A percentile compares a stretch with the other conserved stretches of the same genome.
Conservation (phyloP, 2,888 invertebrate genomes). For the Drosophila kanekoi region DNA sequence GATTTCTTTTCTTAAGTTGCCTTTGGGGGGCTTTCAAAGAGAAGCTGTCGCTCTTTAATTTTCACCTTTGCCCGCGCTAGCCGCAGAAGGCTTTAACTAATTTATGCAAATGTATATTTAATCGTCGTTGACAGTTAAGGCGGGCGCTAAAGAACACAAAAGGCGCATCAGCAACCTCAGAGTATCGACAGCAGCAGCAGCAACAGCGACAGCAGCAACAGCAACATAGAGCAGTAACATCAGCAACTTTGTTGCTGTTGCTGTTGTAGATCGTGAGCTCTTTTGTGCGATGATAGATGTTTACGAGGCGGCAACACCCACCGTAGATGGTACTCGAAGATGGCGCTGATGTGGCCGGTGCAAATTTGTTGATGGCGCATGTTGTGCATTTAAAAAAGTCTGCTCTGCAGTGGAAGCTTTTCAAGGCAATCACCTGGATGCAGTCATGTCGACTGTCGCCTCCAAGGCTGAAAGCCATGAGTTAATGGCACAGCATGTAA, state of each 20-base stretch:
- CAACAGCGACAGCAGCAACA: conserved; percentile 23
- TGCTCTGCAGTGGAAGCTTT: neutral
- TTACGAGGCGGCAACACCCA: conserved; percentile 78
- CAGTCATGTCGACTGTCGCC: conserved; percentile 1
- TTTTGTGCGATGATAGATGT: conserved; percentile 78
- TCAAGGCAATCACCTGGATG: conserved; percentile 5
- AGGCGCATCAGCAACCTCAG: conserved; percentile 35
- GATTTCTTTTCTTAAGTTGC: conserved; percentile 61
- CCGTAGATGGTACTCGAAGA: conserved; percentile 64
- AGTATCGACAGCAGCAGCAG: conserved; percentile 18
- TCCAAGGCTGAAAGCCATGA: neutral
- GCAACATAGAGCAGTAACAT: conserved; percentile 37
- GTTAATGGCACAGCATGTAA: neutral
- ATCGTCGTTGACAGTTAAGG: conserved; percentile 82
- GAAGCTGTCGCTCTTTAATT: conserved; percentile 67
- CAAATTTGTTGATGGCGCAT: conserved; percentile 76
- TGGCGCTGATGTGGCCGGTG: conserved; percentile 69
- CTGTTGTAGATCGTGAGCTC: conserved; percentile 54
- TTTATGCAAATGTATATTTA: conserved; percentile 82
- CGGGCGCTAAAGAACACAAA: conserved; percentile 58
- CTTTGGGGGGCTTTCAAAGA: conserved; percentile 40
- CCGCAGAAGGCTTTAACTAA: conserved; percentile 67
- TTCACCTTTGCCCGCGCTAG: conserved; percentile 64
- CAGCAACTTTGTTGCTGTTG: conserved; percentile 31
- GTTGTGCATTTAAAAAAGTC: conserved; percentile 67